Base-by-base conservation (phyloP, 2,888 invertebrate species). In the Melinaea marsaeus region DNA sequence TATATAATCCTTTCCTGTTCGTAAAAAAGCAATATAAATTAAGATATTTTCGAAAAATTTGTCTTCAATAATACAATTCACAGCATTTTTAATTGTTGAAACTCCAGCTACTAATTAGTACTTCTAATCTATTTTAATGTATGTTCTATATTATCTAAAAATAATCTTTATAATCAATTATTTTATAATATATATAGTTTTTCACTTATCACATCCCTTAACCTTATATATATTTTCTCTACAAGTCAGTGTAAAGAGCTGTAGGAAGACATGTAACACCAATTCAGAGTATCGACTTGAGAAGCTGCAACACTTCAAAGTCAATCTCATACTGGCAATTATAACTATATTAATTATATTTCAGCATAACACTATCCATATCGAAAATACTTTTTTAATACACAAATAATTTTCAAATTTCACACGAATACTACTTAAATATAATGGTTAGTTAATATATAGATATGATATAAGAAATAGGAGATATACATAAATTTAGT, bases 241-340 rank as follows among this genome's bases (percentile, higher is more conserved):
- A 89, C 85, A 83, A 90, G 87, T 89, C 90, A 90, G 90, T 90
- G 90, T 90, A 90, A 79, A 90, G 90, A 90, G 90, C 90, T 90
- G 90, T 87, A 88, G 90, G 90, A 90, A 90, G 90, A 90, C 90
- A 78, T 90, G 82, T 75, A 81, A 89, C 90, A 75, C 88, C 87
- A 81, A 79, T 68, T 64, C 63, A 69, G 64, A 71, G 74, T 60
- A 61, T 65, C 61, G 66, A 68, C 60, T 48, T 66, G 46, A 35
- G 55, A 58, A 35, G 22, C 11, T 45, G 7, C 13, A 55, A 55
- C 37, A 58, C 33, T 56, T 58, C 54, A 64, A 63, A 61, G 58
- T 62, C 67, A 65, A 65, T 56, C 59, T 57, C 56, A 34, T 34
- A 61, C 55, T 59, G 62, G 69, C 58, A 69, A 63, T 60, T 66